phyloP scores from a whole-genome alignment of 2,888 invertebrate genomes.

The Protophormia terraenovae region DNA sequence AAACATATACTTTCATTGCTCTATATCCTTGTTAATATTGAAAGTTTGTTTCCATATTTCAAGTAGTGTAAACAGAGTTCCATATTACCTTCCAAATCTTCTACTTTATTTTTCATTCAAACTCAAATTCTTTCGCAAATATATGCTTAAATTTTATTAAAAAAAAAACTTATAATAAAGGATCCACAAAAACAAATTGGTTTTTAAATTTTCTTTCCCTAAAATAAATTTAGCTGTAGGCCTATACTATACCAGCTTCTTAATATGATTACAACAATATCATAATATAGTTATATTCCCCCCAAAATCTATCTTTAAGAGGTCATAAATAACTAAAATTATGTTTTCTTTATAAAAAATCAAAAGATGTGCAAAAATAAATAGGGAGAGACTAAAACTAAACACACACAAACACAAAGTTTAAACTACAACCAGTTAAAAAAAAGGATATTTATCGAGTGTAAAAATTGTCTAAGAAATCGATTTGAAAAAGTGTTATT shows the following conservation, averaged over 20 bases:
- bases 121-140: not conserved
- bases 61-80: too few species aligned
- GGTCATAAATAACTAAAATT: constrained; percentile 48
- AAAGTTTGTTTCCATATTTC: too few species aligned
- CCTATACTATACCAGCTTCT: not conserved
- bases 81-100: not conserved
- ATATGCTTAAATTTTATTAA: not conserved
- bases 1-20: too few species aligned
- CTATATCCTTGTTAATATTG: too few species aligned
- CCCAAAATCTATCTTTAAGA: constrained; percentile 3
- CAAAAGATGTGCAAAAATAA: not conserved
- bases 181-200: constrained; percentile 28
- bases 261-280: constrained; percentile 42
- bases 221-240: not conserved
- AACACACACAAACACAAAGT: not conserved
- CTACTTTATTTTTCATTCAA: not conserved
- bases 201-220: constrained; percentile 20
- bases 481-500: constrained; percentile 54
- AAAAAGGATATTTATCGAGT: constrained; percentile 54
- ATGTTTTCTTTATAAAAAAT: constrained; percentile 15
- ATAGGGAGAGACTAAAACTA: not conserved
- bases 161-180: not conserved
- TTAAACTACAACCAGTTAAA: not conserved
- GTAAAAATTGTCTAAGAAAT: constrained; percentile 53
- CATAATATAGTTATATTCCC: constrained; percentile 27